These are phyloP conservation scores for Thera britannica DNA, from an alignment of 2,888 invertebrate species.

Conservation along the genomic window DNA sequence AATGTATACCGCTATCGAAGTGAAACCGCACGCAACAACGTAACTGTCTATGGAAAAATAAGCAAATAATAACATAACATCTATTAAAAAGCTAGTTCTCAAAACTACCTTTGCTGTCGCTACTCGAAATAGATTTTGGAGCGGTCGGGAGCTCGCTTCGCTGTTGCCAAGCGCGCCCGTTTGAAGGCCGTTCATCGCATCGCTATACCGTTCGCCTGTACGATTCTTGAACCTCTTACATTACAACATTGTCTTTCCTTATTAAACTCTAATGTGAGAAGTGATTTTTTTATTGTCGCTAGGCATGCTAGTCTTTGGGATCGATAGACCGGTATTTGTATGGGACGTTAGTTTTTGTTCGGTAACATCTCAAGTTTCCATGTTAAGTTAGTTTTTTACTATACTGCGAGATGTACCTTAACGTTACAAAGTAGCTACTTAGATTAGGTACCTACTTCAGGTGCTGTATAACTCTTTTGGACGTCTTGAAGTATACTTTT, in stretches of 20 bases:
- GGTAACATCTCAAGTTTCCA: background rate
- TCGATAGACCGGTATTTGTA: slow-evolving; percentile 16
- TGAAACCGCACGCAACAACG: too few species aligned
- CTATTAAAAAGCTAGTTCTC: slow-evolving; percentile 6
- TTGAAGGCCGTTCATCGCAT: slow-evolving; percentile 51
- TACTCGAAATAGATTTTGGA: slow-evolving; percentile 32
- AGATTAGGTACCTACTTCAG: background rate
- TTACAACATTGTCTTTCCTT: slow-evolving; percentile 41
- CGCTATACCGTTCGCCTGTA: slow-evolving; percentile 28
- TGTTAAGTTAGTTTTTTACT: background rate
- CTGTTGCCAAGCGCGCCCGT: slow-evolving; percentile 52
- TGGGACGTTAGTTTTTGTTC: slow-evolving; percentile 5
- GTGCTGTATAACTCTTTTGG: background rate
- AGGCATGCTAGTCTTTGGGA: slow-evolving; percentile 7
- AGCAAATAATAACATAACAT: background rate
- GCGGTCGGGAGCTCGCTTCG: slow-evolving; percentile 25
- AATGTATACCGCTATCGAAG: too few species aligned
- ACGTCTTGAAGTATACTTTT: background rate
- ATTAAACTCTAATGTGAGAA: slow-evolving; percentile 34
- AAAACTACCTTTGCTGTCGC: slow-evolving; percentile 25
- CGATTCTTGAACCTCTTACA: slow-evolving; percentile 35
- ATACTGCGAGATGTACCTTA: background rate
- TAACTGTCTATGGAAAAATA: too few species aligned
- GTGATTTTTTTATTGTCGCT: slow-evolving; percentile 26
- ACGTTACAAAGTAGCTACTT: background rate